These are phyloP conservation scores for Lasioglossum baleicum DNA, from an alignment of 1,140 invertebrate genomes.

Conservation along the genomic window DNA sequence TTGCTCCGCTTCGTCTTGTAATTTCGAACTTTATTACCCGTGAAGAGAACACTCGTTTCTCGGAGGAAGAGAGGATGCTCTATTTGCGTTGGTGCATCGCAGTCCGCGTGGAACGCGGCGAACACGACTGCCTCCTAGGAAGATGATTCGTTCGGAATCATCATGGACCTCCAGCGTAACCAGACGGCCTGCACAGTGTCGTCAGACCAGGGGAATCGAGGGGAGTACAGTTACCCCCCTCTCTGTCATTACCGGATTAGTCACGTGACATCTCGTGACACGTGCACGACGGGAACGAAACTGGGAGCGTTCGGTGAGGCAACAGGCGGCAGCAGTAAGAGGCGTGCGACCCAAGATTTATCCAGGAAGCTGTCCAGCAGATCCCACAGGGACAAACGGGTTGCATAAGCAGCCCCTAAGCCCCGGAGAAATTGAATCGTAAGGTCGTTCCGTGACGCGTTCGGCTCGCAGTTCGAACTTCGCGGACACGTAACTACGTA, in stretches of 20 bases:
- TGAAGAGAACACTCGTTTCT: conserved; percentile 1
- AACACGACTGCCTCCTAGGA: too few species aligned
- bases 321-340: too few species aligned
- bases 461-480: conserved; percentile 1
- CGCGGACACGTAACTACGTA: conserved; percentile 21
- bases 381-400: background rate
- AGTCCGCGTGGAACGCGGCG: too few species aligned
- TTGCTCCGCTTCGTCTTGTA: too few species aligned
- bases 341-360: background rate
- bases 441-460: conserved; percentile 30
- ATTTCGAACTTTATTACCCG: background rate
- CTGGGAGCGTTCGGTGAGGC: too few species aligned
- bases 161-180: too few species aligned
- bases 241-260: too few species aligned
- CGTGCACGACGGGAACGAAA: too few species aligned
- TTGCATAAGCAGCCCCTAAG: conserved; percentile 12
- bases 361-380: background rate
- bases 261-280: too few species aligned
- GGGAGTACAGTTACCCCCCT: too few species aligned
- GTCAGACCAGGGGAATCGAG: too few species aligned
- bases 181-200: too few species aligned
- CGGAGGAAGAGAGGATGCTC: background rate
- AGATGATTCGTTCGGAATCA: background rate
- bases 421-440: conserved; percentile 38
- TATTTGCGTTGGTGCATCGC: background rate